These are phyloP conservation scores for Drosophila azteca DNA, from an alignment of 1,140 invertebrate species.

Conservation along the genomic window DNA sequence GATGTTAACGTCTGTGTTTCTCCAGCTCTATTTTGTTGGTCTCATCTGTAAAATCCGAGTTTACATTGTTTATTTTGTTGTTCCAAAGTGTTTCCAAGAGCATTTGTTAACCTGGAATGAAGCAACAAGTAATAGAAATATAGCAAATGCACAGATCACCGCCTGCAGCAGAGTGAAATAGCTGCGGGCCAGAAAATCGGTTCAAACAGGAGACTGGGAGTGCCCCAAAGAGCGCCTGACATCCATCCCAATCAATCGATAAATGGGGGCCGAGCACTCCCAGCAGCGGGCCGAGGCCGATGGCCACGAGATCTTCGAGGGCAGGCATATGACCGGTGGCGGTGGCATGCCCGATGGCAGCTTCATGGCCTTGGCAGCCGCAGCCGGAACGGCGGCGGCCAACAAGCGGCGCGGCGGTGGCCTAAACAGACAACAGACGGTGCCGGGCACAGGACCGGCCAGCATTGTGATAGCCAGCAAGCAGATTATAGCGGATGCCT, in stretches of 20 bases:
- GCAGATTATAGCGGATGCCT: constrained; percentile 70
- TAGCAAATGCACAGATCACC: no score
- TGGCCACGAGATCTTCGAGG: constrained; percentile 77
- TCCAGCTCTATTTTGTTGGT: no score
- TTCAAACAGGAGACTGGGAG: no score
- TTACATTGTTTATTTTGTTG: no score
- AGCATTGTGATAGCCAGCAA: constrained; percentile 75
- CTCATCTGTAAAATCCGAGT: no score
- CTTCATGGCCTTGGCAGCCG: constrained; percentile 54
- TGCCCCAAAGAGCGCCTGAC: no score
- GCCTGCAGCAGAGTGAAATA: no score
- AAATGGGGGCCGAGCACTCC: constrained; percentile 81
- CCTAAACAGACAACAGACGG: constrained; percentile 20
- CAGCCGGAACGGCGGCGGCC: constrained; percentile 62
- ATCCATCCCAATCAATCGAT: constrained; percentile 21
- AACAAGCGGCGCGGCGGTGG: constrained; percentile 55
- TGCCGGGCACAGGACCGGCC: constrained; percentile 38
- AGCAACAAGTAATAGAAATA: no score
- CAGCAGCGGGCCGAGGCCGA: constrained; percentile 76
- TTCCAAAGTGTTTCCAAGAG: no score
- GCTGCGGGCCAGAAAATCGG: no score
- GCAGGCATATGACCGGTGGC: constrained; percentile 5
- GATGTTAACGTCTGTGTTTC: no score
- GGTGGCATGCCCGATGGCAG: constrained; percentile 38
- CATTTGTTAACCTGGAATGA: no score